These are phyloP conservation scores for Dioctria rufipes DNA, from an alignment of 2,888 invertebrate species.

Conservation along the genomic window DNA sequence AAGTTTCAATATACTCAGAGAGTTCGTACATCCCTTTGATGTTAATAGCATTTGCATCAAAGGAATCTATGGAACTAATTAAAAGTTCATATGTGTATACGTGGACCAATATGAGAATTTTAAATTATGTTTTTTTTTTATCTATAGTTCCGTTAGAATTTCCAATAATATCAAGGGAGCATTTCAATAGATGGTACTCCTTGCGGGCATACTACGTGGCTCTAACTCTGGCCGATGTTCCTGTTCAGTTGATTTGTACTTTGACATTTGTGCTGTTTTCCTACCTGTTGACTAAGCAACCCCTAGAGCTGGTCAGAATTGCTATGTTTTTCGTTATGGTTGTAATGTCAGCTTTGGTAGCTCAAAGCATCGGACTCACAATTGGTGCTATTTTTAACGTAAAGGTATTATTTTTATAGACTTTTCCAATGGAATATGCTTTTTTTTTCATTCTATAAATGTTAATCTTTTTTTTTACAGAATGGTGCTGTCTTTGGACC, in stretches of 20 bases:
- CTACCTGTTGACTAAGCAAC: conserved; percentile 91
- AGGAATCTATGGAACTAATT: not conserved
- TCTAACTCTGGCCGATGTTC: conserved; percentile 85
- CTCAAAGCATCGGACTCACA: conserved; percentile 88
- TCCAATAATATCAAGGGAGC: conserved; percentile 85
- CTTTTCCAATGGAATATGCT: not conserved
- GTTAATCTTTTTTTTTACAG: conserved; percentile 73
- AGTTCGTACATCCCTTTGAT: not conserved
- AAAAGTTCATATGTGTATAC: not conserved
- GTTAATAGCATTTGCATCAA: not conserved
- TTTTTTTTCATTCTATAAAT: not conserved
- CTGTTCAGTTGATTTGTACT: conserved; percentile 84
- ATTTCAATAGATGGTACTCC: conserved; percentile 93
- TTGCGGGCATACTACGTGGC: conserved; percentile 86
- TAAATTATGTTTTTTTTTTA: not conserved
- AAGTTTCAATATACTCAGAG: conserved; percentile 72
- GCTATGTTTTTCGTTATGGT: conserved; percentile 80
- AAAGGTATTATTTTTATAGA: conserved; percentile 74
- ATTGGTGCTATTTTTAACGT: conserved; percentile 87
- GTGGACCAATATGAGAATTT: not conserved
- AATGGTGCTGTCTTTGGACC: conserved; percentile 92
- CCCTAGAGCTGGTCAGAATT: conserved; percentile 82
- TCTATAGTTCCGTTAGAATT: conserved; percentile 85
- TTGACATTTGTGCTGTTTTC: conserved; percentile 83
- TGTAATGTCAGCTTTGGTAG: conserved; percentile 84